Evolutionary conservation across 2,797 vertebrate genomes (phyloP).

Genomic region (Sylvilagus floridanus): DNA sequence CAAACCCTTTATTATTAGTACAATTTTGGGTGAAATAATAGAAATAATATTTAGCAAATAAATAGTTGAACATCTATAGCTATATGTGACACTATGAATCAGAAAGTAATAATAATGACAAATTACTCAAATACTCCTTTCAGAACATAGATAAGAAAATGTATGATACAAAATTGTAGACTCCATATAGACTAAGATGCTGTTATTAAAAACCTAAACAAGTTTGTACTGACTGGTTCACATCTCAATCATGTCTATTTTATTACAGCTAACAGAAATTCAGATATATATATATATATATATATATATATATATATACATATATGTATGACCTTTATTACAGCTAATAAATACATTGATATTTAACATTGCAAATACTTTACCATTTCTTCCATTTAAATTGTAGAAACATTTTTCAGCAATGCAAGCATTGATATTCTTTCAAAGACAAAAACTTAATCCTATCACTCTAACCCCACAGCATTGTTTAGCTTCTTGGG

Average conservation of each 20-base stretch:
- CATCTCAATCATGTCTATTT: neutral
- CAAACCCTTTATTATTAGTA: conserved; percentile 19
- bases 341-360: neutral
- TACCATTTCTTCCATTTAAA: neutral
- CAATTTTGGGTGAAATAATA: neutral
- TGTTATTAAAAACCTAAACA: neutral
- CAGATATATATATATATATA: too few relatives aligned
- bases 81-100: neutral
- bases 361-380: neutral
- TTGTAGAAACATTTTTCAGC: neutral
- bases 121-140: neutral
- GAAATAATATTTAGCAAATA: conserved; percentile 33
- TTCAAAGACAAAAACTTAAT: neutral
- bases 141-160: conserved; percentile 26
- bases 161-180: neutral
- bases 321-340: neutral
- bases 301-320: too few relatives aligned
- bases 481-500: neutral
- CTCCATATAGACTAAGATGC: neutral
- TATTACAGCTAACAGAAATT: neutral
- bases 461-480: neutral
- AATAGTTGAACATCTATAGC: neutral
- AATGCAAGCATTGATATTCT: neutral
- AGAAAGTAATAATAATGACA: neutral
- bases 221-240: neutral